phyloP scores from a whole-genome alignment of 1,140 invertebrate species.

The Drosophila neocordata region DNA sequence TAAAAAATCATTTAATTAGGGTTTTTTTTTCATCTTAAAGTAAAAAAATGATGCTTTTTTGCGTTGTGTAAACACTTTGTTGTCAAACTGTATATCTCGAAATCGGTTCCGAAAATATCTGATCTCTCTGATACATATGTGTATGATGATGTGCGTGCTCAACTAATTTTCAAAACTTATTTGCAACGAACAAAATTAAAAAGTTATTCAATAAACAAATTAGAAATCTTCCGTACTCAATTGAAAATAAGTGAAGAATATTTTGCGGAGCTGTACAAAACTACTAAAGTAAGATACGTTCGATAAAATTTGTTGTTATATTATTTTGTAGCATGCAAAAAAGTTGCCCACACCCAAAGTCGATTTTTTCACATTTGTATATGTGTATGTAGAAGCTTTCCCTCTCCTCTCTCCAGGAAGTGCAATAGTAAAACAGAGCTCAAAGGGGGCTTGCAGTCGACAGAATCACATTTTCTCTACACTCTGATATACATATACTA shows the following conservation, averaged over 20 bases:
- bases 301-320: slow-evolving; percentile 31
- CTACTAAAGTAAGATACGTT: slow-evolving; percentile 57
- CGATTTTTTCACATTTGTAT: slow-evolving; percentile 68
- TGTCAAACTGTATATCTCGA: too few species aligned
- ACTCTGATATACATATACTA: slow-evolving; percentile 55
- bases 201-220: slow-evolving; percentile 31
- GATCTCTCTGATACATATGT: slow-evolving; percentile 15
- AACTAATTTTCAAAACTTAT: slow-evolving; percentile 62
- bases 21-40: too few species aligned
- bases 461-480: slow-evolving; percentile 70
- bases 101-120: slow-evolving; percentile 48
- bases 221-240: slow-evolving; percentile 25
- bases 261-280: slow-evolving; percentile 43
- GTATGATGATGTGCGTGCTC: slow-evolving; percentile 51
- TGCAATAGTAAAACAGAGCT: slow-evolving; percentile 62
- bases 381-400: slow-evolving; percentile 19
- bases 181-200: slow-evolving; percentile 50
- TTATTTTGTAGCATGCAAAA: slow-evolving; percentile 43
- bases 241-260: slow-evolving; percentile 44
- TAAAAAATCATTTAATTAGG: too few species aligned
- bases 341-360: slow-evolving; percentile 74
- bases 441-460: slow-evolving; percentile 50
- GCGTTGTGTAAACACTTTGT: too few species aligned
- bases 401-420: slow-evolving; percentile 3
- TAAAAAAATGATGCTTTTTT: too few species aligned